Percentiles rank a stretch among this genome's conserved stretches.
Evolutionary conservation across 2,888 invertebrate genomes (phyloP).

Genomic region (Empis stercorea): DNA sequence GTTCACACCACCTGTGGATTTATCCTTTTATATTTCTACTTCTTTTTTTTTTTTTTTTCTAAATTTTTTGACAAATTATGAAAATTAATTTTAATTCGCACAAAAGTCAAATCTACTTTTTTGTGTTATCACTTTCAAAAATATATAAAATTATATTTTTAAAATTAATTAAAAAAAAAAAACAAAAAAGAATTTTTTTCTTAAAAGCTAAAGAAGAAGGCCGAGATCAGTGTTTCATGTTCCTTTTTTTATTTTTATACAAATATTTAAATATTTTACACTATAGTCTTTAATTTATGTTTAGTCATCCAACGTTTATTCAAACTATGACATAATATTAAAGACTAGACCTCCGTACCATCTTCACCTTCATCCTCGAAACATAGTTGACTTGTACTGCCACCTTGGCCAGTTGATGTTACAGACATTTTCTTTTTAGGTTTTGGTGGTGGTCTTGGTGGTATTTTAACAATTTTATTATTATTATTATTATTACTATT

Average conservation of each 20-base stretch:
- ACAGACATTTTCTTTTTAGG: constrained; percentile 63
- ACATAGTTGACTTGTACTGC: constrained; percentile 51
- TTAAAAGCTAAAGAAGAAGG: background rate
- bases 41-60: no score
- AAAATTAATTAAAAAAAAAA: background rate
- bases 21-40: no score
- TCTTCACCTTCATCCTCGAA: constrained; percentile 83
- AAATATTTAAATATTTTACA: background rate
- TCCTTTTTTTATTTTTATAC: background rate
- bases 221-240: background rate
- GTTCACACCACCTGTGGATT: no score
- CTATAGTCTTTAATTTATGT: no score
- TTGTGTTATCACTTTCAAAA: background rate
- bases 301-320: no score
- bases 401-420: constrained; percentile 30
- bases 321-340: background rate
- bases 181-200: no score
- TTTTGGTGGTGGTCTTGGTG: constrained; percentile 72
- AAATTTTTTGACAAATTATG: no score
- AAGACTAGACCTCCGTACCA: constrained; percentile 67
- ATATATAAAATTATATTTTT: background rate
- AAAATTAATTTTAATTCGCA: no score
- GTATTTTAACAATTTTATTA: constrained; percentile 48
- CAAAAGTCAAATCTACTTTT: no score
- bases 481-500: constrained; percentile 28